phyloP scores from a whole-genome alignment of 2,888 invertebrate genomes.

The Dynastes hyllus region DNA sequence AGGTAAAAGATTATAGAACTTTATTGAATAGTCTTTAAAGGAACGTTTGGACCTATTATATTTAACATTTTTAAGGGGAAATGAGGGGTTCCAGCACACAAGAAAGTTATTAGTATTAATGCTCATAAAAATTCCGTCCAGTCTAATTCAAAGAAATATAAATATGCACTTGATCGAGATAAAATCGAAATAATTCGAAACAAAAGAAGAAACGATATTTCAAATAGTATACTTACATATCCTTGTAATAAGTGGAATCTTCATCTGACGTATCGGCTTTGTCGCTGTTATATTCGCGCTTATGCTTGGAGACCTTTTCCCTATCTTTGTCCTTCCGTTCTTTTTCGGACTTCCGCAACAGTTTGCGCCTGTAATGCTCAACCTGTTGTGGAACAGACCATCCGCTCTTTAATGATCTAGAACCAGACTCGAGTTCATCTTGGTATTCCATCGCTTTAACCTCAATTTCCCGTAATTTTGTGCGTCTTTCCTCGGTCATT shows the following conservation, averaged over 20 bases:
- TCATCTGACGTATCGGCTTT: slow-evolving; percentile 67
- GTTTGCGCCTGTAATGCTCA: slow-evolving; percentile 91
- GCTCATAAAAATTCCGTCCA: no score
- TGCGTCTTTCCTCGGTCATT: slow-evolving; percentile 81
- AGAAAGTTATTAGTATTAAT: no score
- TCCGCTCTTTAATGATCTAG: slow-evolving; percentile 80
- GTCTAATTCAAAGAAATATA: no score
- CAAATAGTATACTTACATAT: slow-evolving; percentile 66
- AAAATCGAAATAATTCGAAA: slow-evolving; percentile 31
- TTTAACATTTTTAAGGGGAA: no score
- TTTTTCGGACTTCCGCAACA: slow-evolving; percentile 82
- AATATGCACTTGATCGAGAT: slow-evolving; percentile 46
- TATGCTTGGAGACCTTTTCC: slow-evolving; percentile 63
- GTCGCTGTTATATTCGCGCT: slow-evolving; percentile 67
- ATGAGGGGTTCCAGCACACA: no score
- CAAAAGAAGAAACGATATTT: slow-evolving; percentile 41
- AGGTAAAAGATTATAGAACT: no score
- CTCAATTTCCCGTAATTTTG: slow-evolving; percentile 92
- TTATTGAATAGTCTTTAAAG: no score
- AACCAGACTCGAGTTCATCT: slow-evolving; percentile 94
- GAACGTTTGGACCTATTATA: no score
- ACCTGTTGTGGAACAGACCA: slow-evolving; percentile 89
- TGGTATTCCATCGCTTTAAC: slow-evolving; percentile 96
- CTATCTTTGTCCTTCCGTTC: slow-evolving; percentile 68
- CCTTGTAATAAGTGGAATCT: slow-evolving; percentile 67